Percentiles rank a stretch among this genome's conserved stretches.
phyloP scores from a whole-genome alignment of 2,113 vertebrate genomes.

The Forbesichthys papilliferus region DNA sequence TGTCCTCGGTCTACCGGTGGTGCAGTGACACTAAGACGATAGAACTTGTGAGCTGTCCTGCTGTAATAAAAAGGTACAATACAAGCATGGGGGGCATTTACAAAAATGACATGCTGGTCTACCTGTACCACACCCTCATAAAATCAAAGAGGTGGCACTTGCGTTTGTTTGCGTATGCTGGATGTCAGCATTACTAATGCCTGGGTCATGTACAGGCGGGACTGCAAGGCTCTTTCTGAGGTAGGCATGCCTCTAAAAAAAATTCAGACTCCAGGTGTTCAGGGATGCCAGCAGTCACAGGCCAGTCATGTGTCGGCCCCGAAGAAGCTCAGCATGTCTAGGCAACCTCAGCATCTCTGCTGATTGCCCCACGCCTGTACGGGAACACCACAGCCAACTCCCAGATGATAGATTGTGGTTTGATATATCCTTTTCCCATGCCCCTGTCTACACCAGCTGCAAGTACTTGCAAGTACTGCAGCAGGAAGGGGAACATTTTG shows the following conservation, averaged over 20 bases:
- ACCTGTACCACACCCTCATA: constrained; percentile 8
- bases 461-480: constrained; percentile 21
- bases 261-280: constrained; percentile 5
- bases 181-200: not conserved
- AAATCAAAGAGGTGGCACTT: constrained; percentile 19
- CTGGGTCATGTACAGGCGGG: not conserved
- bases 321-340: not conserved
- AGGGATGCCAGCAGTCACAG: not conserved
- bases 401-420: too few relatives aligned
- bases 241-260: not conserved
- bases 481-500: not conserved
- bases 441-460: not conserved
- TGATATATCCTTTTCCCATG: too few relatives aligned
- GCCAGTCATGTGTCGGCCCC: not conserved
- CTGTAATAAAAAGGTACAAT: constrained; percentile 13
- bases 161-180: constrained; percentile 9
- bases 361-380: not conserved
- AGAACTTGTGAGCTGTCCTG: constrained; percentile 9
- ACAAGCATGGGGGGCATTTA: constrained; percentile 15
- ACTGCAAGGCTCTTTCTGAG: constrained; percentile 2
- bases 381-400: too few relatives aligned
- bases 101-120: constrained; percentile 12
- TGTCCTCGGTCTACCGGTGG: too few relatives aligned
- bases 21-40: constrained; percentile 18
- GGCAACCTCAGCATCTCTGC: not conserved